Conservation (phyloP, 2,888 invertebrate genomes). For the Brachypterus glaber region DNA sequence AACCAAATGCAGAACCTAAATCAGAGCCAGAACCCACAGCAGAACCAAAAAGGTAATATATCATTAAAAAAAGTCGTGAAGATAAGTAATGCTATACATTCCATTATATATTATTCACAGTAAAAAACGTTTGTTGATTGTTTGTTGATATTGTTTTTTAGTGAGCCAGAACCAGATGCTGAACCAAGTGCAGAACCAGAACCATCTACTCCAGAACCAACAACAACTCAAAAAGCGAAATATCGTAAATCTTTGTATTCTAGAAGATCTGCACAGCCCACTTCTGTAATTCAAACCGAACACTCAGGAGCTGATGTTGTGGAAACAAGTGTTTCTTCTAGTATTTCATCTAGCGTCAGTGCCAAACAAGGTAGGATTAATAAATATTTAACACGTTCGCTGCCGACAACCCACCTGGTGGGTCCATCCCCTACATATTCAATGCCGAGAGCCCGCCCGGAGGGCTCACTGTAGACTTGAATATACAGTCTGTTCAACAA, state of each 20-base stretch:
- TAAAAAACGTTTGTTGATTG: no score
- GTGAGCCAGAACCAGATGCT: conserved; percentile 34
- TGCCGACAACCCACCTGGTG: no score
- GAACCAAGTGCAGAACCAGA: conserved; percentile 30
- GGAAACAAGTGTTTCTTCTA: conserved; percentile 59
- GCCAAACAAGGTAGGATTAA: conserved; percentile 44
- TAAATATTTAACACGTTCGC: conserved; percentile 8
- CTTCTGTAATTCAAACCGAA: conserved; percentile 15
- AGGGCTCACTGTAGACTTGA: no score
- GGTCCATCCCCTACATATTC: no score
- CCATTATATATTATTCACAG: no score
- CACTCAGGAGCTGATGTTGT: conserved; percentile 52
- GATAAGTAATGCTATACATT: no score
- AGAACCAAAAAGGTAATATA: no score
- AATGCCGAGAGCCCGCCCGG: no score
- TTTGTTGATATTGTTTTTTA: no score
- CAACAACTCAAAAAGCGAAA: conserved; percentile 25
- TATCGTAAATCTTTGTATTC: conserved; percentile 35
- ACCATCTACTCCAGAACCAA: conserved; percentile 21
- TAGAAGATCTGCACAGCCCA: conserved; percentile 31
- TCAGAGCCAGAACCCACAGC: no score
- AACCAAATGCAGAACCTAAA: conserved; percentile 32
- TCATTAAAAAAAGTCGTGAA: no score
- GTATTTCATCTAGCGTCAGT: conserved; percentile 70
- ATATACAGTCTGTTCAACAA: no score